Evolutionary conservation across 2,888 invertebrate species (phyloP).

Genomic region (Drosophila kambysellisi): DNA sequence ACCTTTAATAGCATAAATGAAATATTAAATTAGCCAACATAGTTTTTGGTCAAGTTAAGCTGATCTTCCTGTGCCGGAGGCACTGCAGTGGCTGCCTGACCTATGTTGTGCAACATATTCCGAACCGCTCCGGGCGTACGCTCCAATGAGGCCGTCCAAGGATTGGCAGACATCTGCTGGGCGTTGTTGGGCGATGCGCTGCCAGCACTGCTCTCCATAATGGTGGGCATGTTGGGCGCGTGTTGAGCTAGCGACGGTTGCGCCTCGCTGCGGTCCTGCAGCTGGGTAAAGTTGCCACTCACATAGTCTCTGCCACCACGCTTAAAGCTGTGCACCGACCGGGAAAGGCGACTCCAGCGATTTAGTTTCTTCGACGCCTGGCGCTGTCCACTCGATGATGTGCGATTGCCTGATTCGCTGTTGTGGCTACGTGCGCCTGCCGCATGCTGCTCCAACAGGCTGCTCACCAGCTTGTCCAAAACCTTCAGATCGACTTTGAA

Average conservation of each 20-base stretch:
- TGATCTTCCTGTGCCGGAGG: constrained; percentile 78
- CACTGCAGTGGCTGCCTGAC: constrained; percentile 66
- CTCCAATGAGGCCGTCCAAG: constrained; percentile 79
- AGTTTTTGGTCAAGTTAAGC: constrained; percentile 83
- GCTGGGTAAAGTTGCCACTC: constrained; percentile 57
- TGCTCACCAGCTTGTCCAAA: constrained; percentile 88
- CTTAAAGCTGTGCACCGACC: constrained; percentile 82
- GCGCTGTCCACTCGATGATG: constrained; percentile 54
- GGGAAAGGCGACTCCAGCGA: constrained; percentile 84
- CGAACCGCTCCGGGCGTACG: constrained; percentile 78
- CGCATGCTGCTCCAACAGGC: constrained; percentile 86
- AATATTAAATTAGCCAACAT: constrained; percentile 51
- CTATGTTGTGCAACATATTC: constrained; percentile 81
- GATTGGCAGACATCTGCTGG: constrained; percentile 35
- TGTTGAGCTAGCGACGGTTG: constrained; percentile 51
- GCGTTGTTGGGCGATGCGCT: constrained; percentile 47
- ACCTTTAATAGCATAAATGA: neutral
- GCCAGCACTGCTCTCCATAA: constrained; percentile 80
- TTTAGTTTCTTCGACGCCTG: constrained; percentile 80
- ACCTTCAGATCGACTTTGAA: constrained; percentile 87
- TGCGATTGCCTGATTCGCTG: constrained; percentile 52
- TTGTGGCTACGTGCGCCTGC: constrained; percentile 31
- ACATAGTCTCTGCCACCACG: constrained; percentile 35
- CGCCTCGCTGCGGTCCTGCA: constrained; percentile 59
- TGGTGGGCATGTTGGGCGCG: constrained; percentile 84